phyloP scores from a whole-genome alignment of 2,113 vertebrate species.

The Plecotus auritus region DNA sequence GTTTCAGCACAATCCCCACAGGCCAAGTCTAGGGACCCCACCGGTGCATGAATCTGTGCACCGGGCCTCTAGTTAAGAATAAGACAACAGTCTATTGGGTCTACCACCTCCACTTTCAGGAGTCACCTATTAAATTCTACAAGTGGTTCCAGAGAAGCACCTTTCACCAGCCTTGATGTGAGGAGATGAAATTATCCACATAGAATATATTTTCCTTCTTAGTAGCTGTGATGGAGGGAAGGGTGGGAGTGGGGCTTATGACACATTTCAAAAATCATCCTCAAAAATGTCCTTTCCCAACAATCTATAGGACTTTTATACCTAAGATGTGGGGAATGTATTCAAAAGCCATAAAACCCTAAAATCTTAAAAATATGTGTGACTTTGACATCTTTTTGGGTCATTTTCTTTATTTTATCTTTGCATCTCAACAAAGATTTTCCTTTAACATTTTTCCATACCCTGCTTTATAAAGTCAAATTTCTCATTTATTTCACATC shows the following conservation, averaged over 20 bases:
- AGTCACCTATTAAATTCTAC: not conserved
- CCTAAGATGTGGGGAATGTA: not conserved
- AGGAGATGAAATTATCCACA: not conserved
- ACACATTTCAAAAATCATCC: not conserved
- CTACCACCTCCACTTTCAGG: not conserved
- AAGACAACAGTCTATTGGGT: not conserved
- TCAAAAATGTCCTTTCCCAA: not conserved
- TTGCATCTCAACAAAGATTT: not conserved
- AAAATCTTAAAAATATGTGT: not conserved
- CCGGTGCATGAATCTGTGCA: no score
- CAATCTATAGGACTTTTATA: not conserved
- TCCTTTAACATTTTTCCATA: not conserved
- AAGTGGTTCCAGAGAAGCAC: no score
- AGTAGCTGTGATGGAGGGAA: not conserved
- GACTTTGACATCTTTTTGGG: not conserved
- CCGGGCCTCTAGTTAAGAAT: no score
- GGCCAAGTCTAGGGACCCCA: no score
- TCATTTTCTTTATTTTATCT: not conserved
- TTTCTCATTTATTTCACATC: not conserved
- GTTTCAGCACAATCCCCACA: no score
- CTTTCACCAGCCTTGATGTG: not conserved
- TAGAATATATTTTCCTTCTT: not conserved
- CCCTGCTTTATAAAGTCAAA: not conserved
- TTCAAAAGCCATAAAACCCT: not conserved
- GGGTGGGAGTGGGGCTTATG: not conserved